Evolutionary conservation across 1,140 invertebrate genomes (phyloP), one percentile per base, ranked within the genome.

Genomic region (silkworm (Bombyx mori)): DNA sequence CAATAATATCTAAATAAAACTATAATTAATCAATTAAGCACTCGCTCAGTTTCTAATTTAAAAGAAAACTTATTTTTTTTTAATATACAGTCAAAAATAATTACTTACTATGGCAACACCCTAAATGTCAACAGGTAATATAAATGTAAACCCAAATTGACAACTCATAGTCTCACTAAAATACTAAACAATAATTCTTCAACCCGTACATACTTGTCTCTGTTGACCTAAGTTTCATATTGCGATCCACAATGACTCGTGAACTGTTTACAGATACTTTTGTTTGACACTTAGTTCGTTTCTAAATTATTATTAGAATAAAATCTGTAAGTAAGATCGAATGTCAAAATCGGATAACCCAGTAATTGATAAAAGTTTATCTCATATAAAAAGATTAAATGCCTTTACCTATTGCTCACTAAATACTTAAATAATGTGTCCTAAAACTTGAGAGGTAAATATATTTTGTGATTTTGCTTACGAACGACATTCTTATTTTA

Each of bases 21-120:
- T 35, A 35, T 35, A 35, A 35, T 35, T 35, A 35, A 77, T 68
- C 63, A 74, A 81, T 73, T 75, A 78, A 82, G 75, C 77, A 84
- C 79, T 80, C 79, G 61, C 68, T 63, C 66, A 35, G 26, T 35
- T 35, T 35, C 26, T 26, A 51, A 62, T 75, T 71, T 80, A 82
- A 82, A 85, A 73, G 77, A 56, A 80, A 80, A 77, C 76, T 78
- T 86, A 72, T 66, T 55, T 58, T 55, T 58, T 70, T 72, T 35
- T 35, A 35, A 84, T 81, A 73, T 84, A 83, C 83, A 84, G 71
- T 82, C 77, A 73, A 78, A 81, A 82, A 78, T 79, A 75, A 81
- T 83, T 83, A 82, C 72, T 79, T 71, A 82, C 80, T 86, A 85
- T 81, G 83, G 80, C 83, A 84, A 86, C 81, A 84, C 75, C 74